phyloP scores from a whole-genome alignment of 2,888 invertebrate genomes.

The Myathropa florea region DNA sequence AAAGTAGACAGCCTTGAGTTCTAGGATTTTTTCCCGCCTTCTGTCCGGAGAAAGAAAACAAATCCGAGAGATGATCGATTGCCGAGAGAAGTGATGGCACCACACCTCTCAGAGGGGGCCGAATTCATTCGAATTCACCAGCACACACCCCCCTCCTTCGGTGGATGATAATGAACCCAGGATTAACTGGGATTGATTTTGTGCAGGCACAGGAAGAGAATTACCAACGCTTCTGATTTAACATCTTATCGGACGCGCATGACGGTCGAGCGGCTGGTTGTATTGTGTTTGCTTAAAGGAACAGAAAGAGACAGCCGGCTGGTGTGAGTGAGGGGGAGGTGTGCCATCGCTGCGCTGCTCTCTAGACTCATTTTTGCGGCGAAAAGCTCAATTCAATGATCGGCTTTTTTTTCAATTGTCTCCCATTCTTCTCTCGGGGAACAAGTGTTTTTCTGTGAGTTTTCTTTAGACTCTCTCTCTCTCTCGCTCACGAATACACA shows the following conservation, averaged over 20 bases:
- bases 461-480: not conserved
- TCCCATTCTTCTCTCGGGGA: not conserved
- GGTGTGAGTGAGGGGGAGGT: not conserved
- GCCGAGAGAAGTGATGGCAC: not conserved
- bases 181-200: conserved; percentile 5
- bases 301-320: not conserved
- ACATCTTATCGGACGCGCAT: not conserved
- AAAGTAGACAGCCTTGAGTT: not conserved
- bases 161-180: conserved; percentile 19
- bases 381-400: not conserved
- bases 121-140: not conserved
- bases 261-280: not conserved
- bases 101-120: not conserved
- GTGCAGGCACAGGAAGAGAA: conserved; percentile 17
- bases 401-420: not conserved
- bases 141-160: too few species aligned
- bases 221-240: not conserved
- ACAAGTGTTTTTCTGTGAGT: not conserved
- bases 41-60: not conserved
- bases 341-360: not conserved
- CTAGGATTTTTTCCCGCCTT: not conserved
- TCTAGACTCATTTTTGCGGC: not conserved
- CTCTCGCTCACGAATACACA: not conserved
- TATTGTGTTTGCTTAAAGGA: conserved; percentile 9
- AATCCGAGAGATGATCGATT: not conserved